phyloP scores from a whole-genome alignment of 2,113 vertebrate species.

The Pipra filicauda region DNA sequence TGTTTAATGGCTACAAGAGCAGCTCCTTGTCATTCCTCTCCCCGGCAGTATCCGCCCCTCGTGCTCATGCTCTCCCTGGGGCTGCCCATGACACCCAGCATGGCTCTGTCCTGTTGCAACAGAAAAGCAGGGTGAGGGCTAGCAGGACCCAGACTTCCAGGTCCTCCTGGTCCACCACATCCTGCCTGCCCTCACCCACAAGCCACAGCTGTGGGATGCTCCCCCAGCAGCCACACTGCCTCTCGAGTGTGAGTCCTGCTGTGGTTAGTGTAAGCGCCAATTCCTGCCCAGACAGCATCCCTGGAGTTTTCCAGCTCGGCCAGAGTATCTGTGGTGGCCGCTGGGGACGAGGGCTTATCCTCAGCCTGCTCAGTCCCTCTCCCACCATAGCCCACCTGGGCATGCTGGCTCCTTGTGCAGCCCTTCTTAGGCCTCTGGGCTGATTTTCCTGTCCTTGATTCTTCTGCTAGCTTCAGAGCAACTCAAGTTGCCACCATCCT shows the following conservation, averaged over 20 bases:
- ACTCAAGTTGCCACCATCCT: background rate
- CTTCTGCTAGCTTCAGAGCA: background rate
- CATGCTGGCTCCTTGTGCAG: background rate
- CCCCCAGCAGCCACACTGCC: background rate
- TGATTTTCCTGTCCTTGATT: background rate
- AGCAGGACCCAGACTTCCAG: background rate
- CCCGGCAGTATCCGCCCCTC: fast-evolving
- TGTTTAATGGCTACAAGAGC: background rate
- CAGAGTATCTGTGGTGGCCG: background rate
- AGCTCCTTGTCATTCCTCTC: background rate
- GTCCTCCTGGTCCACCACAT: background rate
- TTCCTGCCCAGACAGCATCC: background rate
- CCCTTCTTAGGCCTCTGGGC: background rate
- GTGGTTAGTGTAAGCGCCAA: background rate
- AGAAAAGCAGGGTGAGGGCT: background rate
- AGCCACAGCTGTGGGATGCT: background rate
- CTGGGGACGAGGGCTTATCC: fast-evolving
- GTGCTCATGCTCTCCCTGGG: fast-evolving
- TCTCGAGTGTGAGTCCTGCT: background rate
- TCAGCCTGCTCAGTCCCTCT: fast-evolving
- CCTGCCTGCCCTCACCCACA: background rate
- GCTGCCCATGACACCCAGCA: background rate
- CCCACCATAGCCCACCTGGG: background rate
- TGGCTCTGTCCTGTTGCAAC: background rate
- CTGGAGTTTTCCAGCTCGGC: background rate